These are phyloP conservation scores for Irena cyanogastra DNA, from an alignment of 2,113 vertebrate species.

Conservation along the genomic window DNA sequence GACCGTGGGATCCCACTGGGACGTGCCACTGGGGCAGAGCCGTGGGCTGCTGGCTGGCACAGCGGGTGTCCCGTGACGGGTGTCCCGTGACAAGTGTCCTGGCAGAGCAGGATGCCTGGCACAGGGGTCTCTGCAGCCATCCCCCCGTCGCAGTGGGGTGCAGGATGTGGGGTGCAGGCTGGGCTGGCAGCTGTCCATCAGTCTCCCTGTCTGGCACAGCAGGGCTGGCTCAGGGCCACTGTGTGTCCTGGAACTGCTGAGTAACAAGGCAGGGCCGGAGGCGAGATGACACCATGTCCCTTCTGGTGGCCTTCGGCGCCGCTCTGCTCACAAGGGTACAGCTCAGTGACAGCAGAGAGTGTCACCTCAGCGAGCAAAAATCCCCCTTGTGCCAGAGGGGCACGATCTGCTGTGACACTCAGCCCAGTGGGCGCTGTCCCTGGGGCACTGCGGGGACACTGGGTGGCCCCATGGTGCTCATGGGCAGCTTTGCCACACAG, in stretches of 20 bases:
- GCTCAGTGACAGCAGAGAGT: neutral
- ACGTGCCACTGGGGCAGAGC: accelerated
- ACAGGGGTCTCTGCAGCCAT: accelerated
- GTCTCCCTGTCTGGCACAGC: neutral
- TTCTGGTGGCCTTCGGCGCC: neutral
- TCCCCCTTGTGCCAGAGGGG: neutral
- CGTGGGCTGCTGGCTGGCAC: neutral
- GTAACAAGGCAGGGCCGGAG: neutral
- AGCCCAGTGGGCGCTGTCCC: accelerated
- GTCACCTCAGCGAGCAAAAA: neutral
- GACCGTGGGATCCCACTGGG: neutral
- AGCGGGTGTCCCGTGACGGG: accelerated
- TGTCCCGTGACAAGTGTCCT: accelerated
- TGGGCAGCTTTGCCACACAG: neutral
- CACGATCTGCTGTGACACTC: neutral
- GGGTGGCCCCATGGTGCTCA: neutral
- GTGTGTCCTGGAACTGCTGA: constrained; percentile 18
- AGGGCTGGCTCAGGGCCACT: neutral
- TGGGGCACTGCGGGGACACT: accelerated
- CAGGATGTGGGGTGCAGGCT: neutral
- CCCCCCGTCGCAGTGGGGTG: accelerated
- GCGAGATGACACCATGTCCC: neutral
- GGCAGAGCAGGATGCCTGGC: neutral
- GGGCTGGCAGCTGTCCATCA: neutral
- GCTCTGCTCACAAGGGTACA: accelerated